These are phyloP conservation scores for Uromys caudimaculatus DNA, from an alignment of 2,797 vertebrate species.

Conservation along the genomic window DNA sequence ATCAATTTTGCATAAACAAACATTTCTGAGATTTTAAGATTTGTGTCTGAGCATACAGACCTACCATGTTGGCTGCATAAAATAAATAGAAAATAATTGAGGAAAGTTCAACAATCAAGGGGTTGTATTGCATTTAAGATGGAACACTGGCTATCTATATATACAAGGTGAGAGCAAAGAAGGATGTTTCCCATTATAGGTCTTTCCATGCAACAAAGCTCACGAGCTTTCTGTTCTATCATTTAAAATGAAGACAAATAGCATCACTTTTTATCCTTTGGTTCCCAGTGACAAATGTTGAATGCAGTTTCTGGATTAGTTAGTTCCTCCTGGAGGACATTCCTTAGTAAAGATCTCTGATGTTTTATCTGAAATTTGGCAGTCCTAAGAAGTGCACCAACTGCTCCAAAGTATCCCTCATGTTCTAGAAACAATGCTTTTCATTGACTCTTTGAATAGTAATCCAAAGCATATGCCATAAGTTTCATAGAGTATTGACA, in stretches of 20 bases:
- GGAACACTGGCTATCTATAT: slow-evolving; percentile 79
- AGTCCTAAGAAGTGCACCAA: slow-evolving; percentile 91
- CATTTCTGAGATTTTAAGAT: slow-evolving; percentile 66
- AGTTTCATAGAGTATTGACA: slow-evolving; percentile 93
- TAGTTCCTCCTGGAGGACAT: slow-evolving; percentile 70
- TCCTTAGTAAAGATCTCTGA: slow-evolving; percentile 77
- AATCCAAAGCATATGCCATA: slow-evolving; percentile 92
- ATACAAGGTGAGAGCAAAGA: slow-evolving; percentile 76
- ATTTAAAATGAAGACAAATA: slow-evolving; percentile 78
- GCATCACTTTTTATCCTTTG: slow-evolving; percentile 77
- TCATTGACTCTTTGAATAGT: slow-evolving; percentile 91
- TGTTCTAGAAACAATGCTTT: slow-evolving; percentile 92
- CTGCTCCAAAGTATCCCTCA: slow-evolving; percentile 92
- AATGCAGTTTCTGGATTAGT: slow-evolving; percentile 65
- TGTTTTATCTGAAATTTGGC: slow-evolving; percentile 90
- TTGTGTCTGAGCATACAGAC: slow-evolving; percentile 67
- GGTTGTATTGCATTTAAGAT: slow-evolving; percentile 82
- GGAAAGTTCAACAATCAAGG: slow-evolving; percentile 82
- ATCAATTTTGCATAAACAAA: slow-evolving; percentile 59
- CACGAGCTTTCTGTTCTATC: slow-evolving; percentile 80
- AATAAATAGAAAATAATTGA: slow-evolving; percentile 76
- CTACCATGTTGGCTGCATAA: slow-evolving; percentile 76
- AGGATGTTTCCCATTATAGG: slow-evolving; percentile 75
- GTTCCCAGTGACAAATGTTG: slow-evolving; percentile 77
- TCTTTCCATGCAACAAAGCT: slow-evolving; percentile 72